Percentiles rank a stretch among this genome's conserved stretches.
Evolutionary conservation across 2,888 invertebrate genomes (phyloP).

Genomic region (Leucophenga montana): DNA sequence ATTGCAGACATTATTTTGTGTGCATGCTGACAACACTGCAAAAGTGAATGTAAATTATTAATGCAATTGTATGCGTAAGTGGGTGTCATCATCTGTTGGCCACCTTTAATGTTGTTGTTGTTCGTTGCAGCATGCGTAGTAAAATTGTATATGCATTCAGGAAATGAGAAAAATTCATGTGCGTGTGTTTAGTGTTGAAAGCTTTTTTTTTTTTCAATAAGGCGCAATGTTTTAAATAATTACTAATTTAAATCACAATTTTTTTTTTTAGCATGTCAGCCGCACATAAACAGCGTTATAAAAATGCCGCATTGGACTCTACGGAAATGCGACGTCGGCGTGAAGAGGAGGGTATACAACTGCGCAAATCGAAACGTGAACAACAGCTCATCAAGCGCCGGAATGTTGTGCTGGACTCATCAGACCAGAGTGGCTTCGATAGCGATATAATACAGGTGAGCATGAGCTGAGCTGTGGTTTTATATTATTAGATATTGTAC

Average conservation of each 20-base stretch:
- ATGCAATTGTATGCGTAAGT: slow-evolving; percentile 1
- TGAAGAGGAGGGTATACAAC: slow-evolving; percentile 96
- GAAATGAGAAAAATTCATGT: no score
- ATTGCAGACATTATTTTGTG: background rate
- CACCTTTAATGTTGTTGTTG: background rate
- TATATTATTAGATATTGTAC: background rate
- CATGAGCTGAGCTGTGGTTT: no score
- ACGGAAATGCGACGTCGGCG: slow-evolving; percentile 92
- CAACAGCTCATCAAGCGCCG: slow-evolving; percentile 94
- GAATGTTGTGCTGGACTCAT: slow-evolving; percentile 79
- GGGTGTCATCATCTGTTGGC: slow-evolving; percentile 6
- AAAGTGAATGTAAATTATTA: background rate
- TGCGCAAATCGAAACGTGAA: slow-evolving; percentile 95
- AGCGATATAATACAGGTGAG: slow-evolving; percentile 71
- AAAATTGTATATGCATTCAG: background rate
- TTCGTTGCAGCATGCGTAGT: background rate
- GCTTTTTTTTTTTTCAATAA: no score
- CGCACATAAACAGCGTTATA: slow-evolving; percentile 92
- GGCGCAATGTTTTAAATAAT: slow-evolving; percentile 7
- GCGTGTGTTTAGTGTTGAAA: background rate
- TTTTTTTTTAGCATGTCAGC: slow-evolving; percentile 78
- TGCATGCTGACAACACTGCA: background rate
- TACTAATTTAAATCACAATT: slow-evolving; percentile 1
- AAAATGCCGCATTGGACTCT: slow-evolving; percentile 93
- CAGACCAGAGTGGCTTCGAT: slow-evolving; percentile 50